These are phyloP conservation scores for Anas georgica DNA, from an alignment of 2,797 vertebrate genomes.

Conservation along the genomic window DNA sequence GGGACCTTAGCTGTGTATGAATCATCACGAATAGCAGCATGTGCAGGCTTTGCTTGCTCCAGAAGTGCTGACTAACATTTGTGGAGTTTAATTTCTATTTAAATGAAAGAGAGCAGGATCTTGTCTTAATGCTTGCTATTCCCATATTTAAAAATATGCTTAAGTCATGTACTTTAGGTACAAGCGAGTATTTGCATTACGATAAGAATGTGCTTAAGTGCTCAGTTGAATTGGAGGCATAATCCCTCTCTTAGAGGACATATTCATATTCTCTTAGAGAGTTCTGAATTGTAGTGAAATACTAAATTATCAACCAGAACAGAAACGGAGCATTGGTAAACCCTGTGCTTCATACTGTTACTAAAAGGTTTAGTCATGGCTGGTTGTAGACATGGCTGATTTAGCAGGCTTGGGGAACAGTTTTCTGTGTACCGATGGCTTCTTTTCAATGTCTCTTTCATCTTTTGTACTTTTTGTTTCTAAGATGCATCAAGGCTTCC, in stretches of 20 bases:
- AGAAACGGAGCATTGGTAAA: neutral
- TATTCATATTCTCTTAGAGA: neutral
- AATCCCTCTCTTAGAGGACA: neutral
- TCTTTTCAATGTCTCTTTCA: neutral
- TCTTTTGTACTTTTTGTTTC: neutral
- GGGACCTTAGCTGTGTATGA: neutral
- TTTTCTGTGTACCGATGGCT: neutral
- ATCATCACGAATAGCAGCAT: neutral
- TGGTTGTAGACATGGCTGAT: neutral
- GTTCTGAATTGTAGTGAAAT: neutral
- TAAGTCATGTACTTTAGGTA: neutral
- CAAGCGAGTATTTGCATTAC: neutral
- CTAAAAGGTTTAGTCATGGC: neutral
- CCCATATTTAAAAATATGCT: neutral
- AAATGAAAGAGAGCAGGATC: neutral
- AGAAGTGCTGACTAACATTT: neutral
- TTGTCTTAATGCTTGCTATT: neutral
- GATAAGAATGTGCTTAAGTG: neutral
- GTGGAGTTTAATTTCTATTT: slow-evolving; percentile 5
- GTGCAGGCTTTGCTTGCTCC: neutral
- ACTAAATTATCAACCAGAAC: neutral
- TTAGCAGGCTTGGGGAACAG: neutral
- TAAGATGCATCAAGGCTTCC: neutral
- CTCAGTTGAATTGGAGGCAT: neutral
- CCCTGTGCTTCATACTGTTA: neutral